Base-by-base conservation (phyloP, 1,140 invertebrate genomes). In the Cydia fagiglandana region DNA sequence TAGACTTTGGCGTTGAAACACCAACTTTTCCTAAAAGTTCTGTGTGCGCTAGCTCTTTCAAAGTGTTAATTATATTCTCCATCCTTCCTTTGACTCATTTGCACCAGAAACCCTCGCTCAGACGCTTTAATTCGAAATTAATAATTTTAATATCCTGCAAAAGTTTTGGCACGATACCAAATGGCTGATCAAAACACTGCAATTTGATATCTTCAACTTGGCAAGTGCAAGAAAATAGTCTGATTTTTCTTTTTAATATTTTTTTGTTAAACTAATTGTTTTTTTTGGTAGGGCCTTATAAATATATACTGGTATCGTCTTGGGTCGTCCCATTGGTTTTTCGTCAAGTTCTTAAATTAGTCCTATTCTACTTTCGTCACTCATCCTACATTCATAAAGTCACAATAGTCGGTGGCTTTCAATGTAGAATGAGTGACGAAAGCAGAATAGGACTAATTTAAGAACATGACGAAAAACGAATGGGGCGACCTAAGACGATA, bases 161-260 rank as follows among this genome's bases (percentile, higher is more conserved):
- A 70, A 70, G 15, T 41, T n/a, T 17, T 70, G 66, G 66, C 66
- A 70, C 38, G 2, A n/a, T 17, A 70, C 66, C 66, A 70, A 70
- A 70, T 70, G 66, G 38, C 17, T 38, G 64, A 66, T 70, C 38
- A 70, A 70, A 70, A 41, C 17, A 41, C 66, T 70, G 7, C 20
- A 70, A 70, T n/a, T 45, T 70, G 30, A 70, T 70, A 70, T 70
- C 66, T 41, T 70, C n/a, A 38, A 70, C 34, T 70, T 70, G 66
- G 66, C 66, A 70, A 70, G 34, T 1, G 66, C 34, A 70, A 41
- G 66, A 41, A 38, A 70, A 70, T 41, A 45, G 41, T 13, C 66
- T 0, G 12, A 20, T n/a, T n/a, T 70, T 38, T 41, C 2, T 70
- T 20, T 12, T 24, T 7, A 9, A 5, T 5, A 6, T 9, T 17